A percentile compares a stretch with the other conserved stretches of the same genome.
Conservation (phyloP, 2,113 vertebrate species). For the Himantopus leucocephalus region DNA sequence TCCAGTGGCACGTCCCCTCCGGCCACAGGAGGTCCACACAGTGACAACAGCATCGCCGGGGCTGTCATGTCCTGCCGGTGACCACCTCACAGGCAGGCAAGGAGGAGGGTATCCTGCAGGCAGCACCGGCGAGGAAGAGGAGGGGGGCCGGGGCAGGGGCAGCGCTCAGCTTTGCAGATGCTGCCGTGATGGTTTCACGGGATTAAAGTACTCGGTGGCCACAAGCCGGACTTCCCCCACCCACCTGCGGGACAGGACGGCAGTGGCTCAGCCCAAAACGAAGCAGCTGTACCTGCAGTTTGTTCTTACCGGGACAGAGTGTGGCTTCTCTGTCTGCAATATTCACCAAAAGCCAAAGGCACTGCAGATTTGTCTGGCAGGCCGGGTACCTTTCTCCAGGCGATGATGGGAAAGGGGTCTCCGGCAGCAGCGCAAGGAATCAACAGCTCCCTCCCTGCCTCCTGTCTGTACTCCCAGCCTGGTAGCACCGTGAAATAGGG, state of each 20-base stretch:
- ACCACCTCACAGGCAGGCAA: background rate
- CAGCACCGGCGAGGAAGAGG: background rate
- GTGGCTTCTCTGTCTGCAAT: constrained; percentile 72
- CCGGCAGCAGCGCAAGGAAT: constrained; percentile 97
- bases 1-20: background rate
- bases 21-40: rapidly evolving
- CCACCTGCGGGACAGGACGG: constrained; percentile 65
- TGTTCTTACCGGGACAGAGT: constrained; percentile 73
- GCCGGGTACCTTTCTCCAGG: constrained; percentile 94
- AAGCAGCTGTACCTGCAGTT: constrained; percentile 71
- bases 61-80: background rate
- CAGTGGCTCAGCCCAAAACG: constrained; percentile 69
- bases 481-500: constrained; percentile 99
- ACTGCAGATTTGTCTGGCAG: constrained; percentile 75
- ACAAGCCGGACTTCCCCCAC: constrained; percentile 58
- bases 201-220: background rate
- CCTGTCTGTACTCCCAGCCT: constrained; percentile 98
- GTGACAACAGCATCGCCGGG: rapidly evolving
- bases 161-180: constrained; percentile 10
- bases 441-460: constrained; percentile 96
- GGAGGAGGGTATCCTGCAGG: background rate
- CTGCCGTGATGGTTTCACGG: background rate
- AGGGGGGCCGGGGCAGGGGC: background rate
- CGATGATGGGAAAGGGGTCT: constrained; percentile 95
- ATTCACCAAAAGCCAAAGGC: constrained; percentile 75